These are phyloP conservation scores for Drosophila vallismaia DNA, from an alignment of 2,888 invertebrate genomes.

Conservation along the genomic window DNA sequence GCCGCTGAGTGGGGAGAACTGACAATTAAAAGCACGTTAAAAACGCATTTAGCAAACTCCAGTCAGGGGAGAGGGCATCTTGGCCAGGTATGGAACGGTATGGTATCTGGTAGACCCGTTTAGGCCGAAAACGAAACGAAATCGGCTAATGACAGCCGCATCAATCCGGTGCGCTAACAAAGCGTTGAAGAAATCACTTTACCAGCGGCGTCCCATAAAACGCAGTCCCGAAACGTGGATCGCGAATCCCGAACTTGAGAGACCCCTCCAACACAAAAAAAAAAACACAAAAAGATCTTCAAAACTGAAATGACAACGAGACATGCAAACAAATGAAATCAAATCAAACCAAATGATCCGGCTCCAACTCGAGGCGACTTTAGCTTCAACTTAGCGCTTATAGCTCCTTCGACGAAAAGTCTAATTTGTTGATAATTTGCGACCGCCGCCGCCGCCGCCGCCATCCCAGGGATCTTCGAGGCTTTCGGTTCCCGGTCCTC, in stretches of 20 bases:
- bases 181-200: slow-evolving; percentile 83
- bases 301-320: slow-evolving; percentile 76
- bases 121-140: slow-evolving; percentile 72
- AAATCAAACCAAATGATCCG: slow-evolving; percentile 58
- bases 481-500: neutral
- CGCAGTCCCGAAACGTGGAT: slow-evolving; percentile 24
- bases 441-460: slow-evolving; percentile 48
- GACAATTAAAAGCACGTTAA: slow-evolving; percentile 82
- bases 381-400: slow-evolving; percentile 7
- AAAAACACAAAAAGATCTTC: slow-evolving; percentile 1
- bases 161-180: slow-evolving; percentile 81
- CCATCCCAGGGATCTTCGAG: neutral
- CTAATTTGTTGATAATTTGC: slow-evolving; percentile 82
- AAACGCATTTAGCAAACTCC: slow-evolving; percentile 78
- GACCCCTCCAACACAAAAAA: neutral
- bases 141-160: slow-evolving; percentile 78
- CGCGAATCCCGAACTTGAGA: neutral
- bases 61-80: neutral
- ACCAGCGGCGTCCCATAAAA: slow-evolving; percentile 78
- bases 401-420: slow-evolving; percentile 75
- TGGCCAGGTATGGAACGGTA: slow-evolving; percentile 9
- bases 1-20: slow-evolving; percentile 22
- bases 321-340: slow-evolving; percentile 77
- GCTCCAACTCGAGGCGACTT: neutral
- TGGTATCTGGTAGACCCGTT: slow-evolving; percentile 48